Conservation (phyloP, 2,113 vertebrate genomes). For the Ahaetulla prasina region DNA sequence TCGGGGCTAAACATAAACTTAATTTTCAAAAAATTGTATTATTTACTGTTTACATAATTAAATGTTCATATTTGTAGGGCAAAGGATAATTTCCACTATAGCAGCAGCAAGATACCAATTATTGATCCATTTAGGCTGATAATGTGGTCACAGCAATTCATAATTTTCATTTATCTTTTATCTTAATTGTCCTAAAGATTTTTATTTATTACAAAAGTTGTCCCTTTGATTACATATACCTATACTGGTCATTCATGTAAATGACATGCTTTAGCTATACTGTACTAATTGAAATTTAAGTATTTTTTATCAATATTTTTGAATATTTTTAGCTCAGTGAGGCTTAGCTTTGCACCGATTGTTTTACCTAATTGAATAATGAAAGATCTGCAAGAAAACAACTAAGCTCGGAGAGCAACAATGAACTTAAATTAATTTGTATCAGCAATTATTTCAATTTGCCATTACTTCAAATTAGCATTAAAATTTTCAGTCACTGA, state of each 20-base stretch:
- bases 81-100: conserved; percentile 47
- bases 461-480: background rate
- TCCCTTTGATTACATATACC: background rate
- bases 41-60: conserved; percentile 39
- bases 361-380: background rate
- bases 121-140: conserved; percentile 37
- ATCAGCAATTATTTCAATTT: background rate
- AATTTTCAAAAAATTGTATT: conserved; percentile 44
- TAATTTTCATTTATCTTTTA: conserved; percentile 31
- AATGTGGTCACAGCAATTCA: conserved; percentile 34
- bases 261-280: background rate
- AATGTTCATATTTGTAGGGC: conserved; percentile 47
- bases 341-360: background rate
- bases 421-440: background rate
- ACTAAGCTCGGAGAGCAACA: background rate
- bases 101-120: background rate
- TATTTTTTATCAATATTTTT: background rate
- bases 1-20: conserved; percentile 10
- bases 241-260: background rate
- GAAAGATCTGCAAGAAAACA: background rate
- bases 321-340: background rate
- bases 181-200: conserved; percentile 25
- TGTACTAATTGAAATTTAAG: background rate
- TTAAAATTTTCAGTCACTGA: background rate
- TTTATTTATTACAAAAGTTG: background rate